phyloP scores from a whole-genome alignment of 2,113 vertebrate species.

The Ivindomyrus marchei region DNA sequence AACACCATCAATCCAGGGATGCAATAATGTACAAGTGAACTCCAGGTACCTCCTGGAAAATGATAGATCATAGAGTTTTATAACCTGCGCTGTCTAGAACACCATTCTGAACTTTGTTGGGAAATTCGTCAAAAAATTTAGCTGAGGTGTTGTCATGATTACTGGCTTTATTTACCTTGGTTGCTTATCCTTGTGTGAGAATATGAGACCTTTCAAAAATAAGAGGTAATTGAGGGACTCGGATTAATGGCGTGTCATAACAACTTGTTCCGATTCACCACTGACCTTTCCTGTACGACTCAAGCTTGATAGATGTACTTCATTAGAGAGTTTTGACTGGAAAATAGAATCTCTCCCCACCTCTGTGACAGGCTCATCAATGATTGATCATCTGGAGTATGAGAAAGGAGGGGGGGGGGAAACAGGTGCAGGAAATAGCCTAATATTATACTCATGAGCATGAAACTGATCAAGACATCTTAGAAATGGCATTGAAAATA shows the following conservation, averaged over 20 bases:
- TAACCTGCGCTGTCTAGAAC: not conserved
- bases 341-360: constrained; percentile 59
- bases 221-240: constrained; percentile 61
- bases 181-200: constrained; percentile 16
- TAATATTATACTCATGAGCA: constrained; percentile 27
- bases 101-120: not conserved
- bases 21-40: not conserved
- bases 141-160: constrained; percentile 34
- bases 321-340: constrained; percentile 72
- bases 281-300: constrained; percentile 69
- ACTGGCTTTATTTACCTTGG: constrained; percentile 27
- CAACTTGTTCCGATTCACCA: constrained; percentile 59
- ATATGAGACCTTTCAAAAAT: constrained; percentile 55
- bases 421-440: constrained; percentile 40
- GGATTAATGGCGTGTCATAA: constrained; percentile 75
- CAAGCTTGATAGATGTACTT: constrained; percentile 71
- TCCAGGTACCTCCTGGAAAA: not conserved
- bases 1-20: not conserved
- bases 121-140: constrained; percentile 27
- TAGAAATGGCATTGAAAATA: not conserved
- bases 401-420: constrained; percentile 17
- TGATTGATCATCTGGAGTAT: constrained; percentile 65
- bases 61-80: not conserved
- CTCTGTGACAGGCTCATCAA: constrained; percentile 61
- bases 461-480: not conserved